Evolutionary conservation across 1,140 invertebrate genomes (phyloP), one percentile per base, ranked within the genome.

Genomic region (Tetramorium parvispinum): DNA sequence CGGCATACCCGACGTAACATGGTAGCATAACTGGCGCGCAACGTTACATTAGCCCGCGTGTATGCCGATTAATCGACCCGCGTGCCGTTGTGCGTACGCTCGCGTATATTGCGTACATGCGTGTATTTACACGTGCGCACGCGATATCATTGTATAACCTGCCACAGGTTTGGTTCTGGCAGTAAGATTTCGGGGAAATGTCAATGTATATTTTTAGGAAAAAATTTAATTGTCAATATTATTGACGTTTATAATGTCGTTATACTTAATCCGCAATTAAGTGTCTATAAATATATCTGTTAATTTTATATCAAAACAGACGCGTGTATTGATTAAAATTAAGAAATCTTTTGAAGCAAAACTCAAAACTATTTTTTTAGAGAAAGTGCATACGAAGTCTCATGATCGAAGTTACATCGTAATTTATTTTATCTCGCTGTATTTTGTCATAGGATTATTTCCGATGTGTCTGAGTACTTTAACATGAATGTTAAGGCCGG

Each of bases 1-100:
- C 89, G 85, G 89, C 91, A 91, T 92, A 86, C 89, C 86, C 85
- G 77, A 88, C 91, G 91, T 92, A 91, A 88, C 91, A 89, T 88
- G 89, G 91, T 92, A 92, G 86, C 91, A 89, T 89, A 91, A 91
- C 91, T 85, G 81, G 85, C 87, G 88, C 87, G 87, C 87, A 91
- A 87, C 87, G 78, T 88, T 66, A 88, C 89, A 92, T 92, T 92
- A 91, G 76, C 55, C 27, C 10, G 43, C 70, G 21, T 79, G 75
- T 49, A 49, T 75, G 51, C 27, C 57, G 32, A 68, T 71, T 89
- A 90, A 87, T 90, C 88, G 85, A 87, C 57, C 77, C 16, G 51
- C 81, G 79, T 77, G 87, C 87, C 82, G 83, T 61, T 87, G 85
- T 79, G 88, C 85, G 59, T 66, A 53, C 49, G 46, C 32, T 43